Conservation (phyloP, 2,113 vertebrate genomes). For the Malurus melanocephalus region DNA sequence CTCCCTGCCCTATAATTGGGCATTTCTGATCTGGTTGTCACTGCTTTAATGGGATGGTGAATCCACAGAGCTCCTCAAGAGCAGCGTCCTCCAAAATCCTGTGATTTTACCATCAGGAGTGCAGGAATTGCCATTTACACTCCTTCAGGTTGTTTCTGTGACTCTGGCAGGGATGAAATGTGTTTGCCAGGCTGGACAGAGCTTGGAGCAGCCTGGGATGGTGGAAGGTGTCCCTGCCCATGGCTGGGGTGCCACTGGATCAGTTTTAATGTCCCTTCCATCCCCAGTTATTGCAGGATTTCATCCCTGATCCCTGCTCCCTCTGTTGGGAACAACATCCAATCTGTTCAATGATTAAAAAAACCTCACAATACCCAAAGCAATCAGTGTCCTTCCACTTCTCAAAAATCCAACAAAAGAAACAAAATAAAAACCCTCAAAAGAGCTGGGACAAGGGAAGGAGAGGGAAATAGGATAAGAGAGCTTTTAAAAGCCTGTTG, state of each 20-base stretch:
- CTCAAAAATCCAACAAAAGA: background rate
- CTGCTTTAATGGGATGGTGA: background rate
- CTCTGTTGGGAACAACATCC: no score
- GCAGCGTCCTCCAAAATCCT: background rate
- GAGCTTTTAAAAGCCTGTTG: background rate
- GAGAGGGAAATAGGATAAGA: background rate
- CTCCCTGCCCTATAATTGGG: background rate
- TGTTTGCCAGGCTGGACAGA: fast-evolving
- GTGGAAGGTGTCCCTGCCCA: background rate
- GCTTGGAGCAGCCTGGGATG: background rate
- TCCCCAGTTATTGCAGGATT: background rate
- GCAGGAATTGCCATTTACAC: background rate
- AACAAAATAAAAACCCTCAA: background rate
- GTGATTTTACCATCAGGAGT: background rate
- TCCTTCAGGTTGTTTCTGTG: background rate
- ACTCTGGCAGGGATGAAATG: background rate
- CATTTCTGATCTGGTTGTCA: background rate
- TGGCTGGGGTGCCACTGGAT: background rate
- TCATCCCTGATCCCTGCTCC: background rate
- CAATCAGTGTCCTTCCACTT: background rate
- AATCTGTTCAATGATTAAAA: background rate
- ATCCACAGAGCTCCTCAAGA: fast-evolving
- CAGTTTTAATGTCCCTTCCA: background rate
- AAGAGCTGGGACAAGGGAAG: background rate
- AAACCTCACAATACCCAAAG: background rate